Conservation (phyloP, 2,888 invertebrate genomes). For the Clanis bilineata region DNA sequence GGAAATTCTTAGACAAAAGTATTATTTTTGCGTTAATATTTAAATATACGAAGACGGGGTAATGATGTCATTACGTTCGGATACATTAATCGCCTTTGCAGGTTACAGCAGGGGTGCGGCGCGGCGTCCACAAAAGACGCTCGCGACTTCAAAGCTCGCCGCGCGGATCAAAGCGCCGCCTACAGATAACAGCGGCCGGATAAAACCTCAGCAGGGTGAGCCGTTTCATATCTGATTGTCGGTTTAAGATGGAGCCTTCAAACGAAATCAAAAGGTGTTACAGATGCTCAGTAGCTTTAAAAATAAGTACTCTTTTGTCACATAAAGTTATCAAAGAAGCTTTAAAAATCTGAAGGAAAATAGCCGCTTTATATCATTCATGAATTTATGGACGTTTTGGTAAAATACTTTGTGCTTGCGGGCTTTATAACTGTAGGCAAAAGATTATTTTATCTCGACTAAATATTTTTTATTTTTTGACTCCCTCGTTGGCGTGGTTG, state of each 20-base stretch:
- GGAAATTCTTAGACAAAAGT: slow-evolving; percentile 4
- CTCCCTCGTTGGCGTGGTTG: too few species aligned
- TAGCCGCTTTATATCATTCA: slow-evolving; percentile 9
- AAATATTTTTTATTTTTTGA: too few species aligned
- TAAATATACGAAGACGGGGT: slow-evolving; percentile 20
- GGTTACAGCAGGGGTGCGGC: slow-evolving; percentile 43
- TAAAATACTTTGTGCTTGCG: neutral
- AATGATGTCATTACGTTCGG: slow-evolving; percentile 45
- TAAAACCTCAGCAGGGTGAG: slow-evolving; percentile 59
- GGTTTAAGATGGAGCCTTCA: slow-evolving; percentile 52
- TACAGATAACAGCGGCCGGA: slow-evolving; percentile 59
- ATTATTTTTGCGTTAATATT: slow-evolving; percentile 17
- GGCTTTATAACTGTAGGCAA: neutral
- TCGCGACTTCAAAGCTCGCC: slow-evolving; percentile 61
- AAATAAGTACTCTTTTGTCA: slow-evolving; percentile 11
- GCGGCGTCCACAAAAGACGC: slow-evolving; percentile 57
- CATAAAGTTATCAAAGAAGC: slow-evolving; percentile 12
- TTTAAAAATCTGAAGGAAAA: slow-evolving; percentile 17
- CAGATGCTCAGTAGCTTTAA: slow-evolving; percentile 27
- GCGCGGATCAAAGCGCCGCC: slow-evolving; percentile 60
- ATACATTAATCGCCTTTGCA: slow-evolving; percentile 58
- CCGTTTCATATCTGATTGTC: slow-evolving; percentile 71
- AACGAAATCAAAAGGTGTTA: slow-evolving; percentile 58
- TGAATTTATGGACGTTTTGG: neutral
- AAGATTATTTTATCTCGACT: neutral